Conservation (phyloP, 2,113 vertebrate genomes). For the Onychostruthus taczanowskii region DNA sequence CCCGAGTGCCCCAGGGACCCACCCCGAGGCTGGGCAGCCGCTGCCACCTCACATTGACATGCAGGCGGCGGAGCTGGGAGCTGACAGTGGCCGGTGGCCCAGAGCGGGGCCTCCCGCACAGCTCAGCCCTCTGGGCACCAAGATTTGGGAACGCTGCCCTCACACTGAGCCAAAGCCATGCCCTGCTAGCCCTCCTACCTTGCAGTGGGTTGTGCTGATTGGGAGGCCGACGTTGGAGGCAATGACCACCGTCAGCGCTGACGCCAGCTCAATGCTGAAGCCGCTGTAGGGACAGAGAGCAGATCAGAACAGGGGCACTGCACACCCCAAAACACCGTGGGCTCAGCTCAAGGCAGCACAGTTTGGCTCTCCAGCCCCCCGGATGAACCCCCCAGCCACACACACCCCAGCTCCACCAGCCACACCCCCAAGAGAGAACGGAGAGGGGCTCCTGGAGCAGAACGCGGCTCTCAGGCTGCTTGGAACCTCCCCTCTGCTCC, state of each 20-base stretch:
- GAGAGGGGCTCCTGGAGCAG: not conserved
- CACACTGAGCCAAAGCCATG: fast-evolving
- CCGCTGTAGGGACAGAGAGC: constrained; percentile 73
- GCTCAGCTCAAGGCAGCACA: not conserved
- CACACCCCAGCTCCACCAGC: fast-evolving
- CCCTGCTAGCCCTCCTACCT: constrained; percentile 72
- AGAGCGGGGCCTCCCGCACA: not conserved
- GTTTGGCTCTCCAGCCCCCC: not conserved
- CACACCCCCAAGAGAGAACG: fast-evolving
- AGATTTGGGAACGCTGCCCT: fast-evolving
- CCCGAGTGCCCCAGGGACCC: not conserved
- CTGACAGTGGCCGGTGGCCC: not conserved
- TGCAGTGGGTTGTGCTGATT: constrained; percentile 97
- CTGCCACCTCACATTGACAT: not conserved
- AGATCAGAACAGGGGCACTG: fast-evolving
- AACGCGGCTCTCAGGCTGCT: not conserved
- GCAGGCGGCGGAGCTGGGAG: fast-evolving
- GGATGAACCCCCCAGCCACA: fast-evolving
- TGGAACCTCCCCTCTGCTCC: not conserved
- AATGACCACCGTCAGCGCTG: constrained; percentile 90
- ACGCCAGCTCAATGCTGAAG: constrained; percentile 96
- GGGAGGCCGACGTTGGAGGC: constrained; percentile 95
- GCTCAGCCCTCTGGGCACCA: not conserved
- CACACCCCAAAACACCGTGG: not conserved
- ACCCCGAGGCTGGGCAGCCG: fast-evolving